Evolutionary conservation across 2,113 vertebrate genomes (phyloP).

Genomic region (Sander vitreus): DNA sequence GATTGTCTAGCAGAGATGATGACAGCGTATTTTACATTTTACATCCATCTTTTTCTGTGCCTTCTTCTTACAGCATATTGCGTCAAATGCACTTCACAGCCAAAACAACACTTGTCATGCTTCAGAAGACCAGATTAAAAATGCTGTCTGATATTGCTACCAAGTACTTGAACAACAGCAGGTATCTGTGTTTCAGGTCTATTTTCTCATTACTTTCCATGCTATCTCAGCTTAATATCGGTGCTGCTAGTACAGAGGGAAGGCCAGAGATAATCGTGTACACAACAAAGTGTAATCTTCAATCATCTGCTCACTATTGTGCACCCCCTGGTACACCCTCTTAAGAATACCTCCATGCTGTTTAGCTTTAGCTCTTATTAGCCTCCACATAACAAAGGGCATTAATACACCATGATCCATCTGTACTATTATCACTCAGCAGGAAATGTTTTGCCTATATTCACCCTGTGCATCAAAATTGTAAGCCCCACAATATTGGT

Average conservation of each 20-base stretch:
- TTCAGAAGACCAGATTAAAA: not conserved
- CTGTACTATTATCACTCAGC: not conserved
- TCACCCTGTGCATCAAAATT: not conserved
- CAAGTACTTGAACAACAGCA: slow-evolving; percentile 6
- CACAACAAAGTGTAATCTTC: slow-evolving; percentile 34
- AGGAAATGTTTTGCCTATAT: not conserved
- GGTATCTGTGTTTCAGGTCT: slow-evolving; percentile 2
- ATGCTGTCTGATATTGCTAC: slow-evolving; percentile 20
- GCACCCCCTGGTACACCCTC: slow-evolving; percentile 17
- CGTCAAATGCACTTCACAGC: slow-evolving; percentile 35
- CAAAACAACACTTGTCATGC: slow-evolving; percentile 30
- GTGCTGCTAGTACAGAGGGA: not conserved
- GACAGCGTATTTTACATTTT: slow-evolving; percentile 47
- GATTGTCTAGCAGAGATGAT: slow-evolving; percentile 21
- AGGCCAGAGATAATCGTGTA: slow-evolving; percentile 18
- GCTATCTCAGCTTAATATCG: slow-evolving; percentile 14
- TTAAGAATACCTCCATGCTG: slow-evolving; percentile 21
- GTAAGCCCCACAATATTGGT: not conserved
- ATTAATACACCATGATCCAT: slow-evolving; percentile 2
- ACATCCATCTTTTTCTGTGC: slow-evolving; percentile 7
- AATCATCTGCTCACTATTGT: slow-evolving; percentile 17
- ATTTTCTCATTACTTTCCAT: slow-evolving; percentile 9
- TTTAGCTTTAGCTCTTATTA: slow-evolving; percentile 7
- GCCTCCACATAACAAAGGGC: not conserved
- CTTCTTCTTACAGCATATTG: slow-evolving; percentile 15